phyloP scores from a whole-genome alignment of 2,888 invertebrate genomes.

The Formica aserva region DNA sequence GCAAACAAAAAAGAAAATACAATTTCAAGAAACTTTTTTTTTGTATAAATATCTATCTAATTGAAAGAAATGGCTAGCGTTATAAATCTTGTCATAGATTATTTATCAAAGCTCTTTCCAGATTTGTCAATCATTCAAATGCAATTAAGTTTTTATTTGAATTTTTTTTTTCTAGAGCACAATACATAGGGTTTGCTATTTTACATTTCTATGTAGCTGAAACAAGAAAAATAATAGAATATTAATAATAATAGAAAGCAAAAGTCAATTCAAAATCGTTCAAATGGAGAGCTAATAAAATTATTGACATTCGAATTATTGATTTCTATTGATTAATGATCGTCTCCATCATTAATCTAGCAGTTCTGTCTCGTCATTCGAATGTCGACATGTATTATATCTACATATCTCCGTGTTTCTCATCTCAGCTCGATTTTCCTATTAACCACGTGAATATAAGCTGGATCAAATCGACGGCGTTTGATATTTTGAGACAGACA shows the following conservation, averaged over 20 bases:
- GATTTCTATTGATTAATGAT: neutral
- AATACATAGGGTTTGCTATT: neutral
- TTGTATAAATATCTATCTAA: conserved; percentile 14
- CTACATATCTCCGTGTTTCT: conserved; percentile 4
- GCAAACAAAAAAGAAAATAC: neutral
- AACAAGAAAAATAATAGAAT: neutral
- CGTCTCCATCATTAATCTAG: neutral
- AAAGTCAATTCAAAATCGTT: neutral
- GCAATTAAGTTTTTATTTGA: neutral
- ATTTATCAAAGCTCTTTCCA: neutral
- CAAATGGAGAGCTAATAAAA: neutral
- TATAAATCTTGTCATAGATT: neutral
- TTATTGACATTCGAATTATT: conserved; percentile 11
- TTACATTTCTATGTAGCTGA: neutral
- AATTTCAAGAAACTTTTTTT: conserved; percentile 16
- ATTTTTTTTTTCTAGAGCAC: neutral
- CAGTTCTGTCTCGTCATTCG: neutral
- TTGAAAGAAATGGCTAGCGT: neutral
- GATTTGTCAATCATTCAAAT: neutral
- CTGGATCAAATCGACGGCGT: conserved; percentile 11
- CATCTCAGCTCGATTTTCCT: neutral
- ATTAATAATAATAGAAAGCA: neutral
- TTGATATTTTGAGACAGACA: conserved; percentile 50
- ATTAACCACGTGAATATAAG: conserved; percentile 4
- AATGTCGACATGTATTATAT: neutral